Evolutionary conservation across 2,113 vertebrate genomes (phyloP).

Genomic region (Silurus asotus): DNA sequence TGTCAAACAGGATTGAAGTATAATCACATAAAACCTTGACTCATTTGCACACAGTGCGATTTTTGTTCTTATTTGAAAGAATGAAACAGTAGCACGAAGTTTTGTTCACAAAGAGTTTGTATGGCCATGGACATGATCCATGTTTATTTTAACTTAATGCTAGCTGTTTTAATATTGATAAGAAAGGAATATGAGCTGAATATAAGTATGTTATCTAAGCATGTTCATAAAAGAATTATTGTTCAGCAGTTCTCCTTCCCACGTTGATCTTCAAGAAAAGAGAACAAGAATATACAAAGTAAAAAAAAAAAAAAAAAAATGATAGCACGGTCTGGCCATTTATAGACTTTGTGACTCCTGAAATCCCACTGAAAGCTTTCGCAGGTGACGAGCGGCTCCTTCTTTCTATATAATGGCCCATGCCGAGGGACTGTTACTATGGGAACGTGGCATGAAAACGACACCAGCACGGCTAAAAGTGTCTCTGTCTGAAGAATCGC

Average conservation of each 20-base stretch:
- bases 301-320: not conserved
- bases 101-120: not conserved
- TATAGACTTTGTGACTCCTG: constrained; percentile 39
- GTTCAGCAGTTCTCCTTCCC: not conserved
- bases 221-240: constrained; percentile 6
- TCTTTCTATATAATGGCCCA: constrained; percentile 37
- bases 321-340: constrained; percentile 31
- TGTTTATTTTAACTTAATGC: not conserved
- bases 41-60: constrained; percentile 16
- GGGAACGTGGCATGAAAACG: constrained; percentile 45
- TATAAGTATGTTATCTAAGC: not conserved
- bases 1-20: not conserved
- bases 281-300: constrained; percentile 5
- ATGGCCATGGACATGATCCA: not conserved
- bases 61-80: not conserved
- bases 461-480: constrained; percentile 37
- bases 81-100: not conserved
- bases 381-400: constrained; percentile 32
- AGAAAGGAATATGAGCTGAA: not conserved
- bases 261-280: not conserved
- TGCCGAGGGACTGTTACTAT: constrained; percentile 42
- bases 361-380: constrained; percentile 38
- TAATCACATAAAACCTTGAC: constrained; percentile 18
- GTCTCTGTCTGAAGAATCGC: constrained; percentile 37
- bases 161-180: not conserved